Evolutionary conservation across 1,140 invertebrate species (phyloP).

Genomic region (Drosophila sulfurigaster): DNA sequence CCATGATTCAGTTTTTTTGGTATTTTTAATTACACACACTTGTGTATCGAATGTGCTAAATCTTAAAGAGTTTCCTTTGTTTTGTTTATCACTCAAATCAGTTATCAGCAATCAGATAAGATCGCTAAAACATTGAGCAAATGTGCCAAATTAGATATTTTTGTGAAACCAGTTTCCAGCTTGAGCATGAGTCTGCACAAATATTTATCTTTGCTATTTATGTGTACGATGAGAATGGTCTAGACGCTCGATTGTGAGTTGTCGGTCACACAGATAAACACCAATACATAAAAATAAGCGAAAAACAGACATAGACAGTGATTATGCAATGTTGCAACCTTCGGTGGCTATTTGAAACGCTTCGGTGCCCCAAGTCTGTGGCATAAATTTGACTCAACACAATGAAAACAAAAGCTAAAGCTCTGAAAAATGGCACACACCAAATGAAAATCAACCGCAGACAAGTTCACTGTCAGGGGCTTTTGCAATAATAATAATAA

Average conservation of each 20-base stretch:
- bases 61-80: not conserved
- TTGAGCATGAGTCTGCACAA: not conserved
- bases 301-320: not conserved
- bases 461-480: constrained; percentile 73
- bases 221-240: not conserved
- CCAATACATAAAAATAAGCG: too few relatives aligned
- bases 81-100: constrained; percentile 14
- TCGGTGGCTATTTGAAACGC: constrained; percentile 34
- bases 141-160: constrained; percentile 22
- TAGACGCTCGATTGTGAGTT: constrained; percentile 5
- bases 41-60: constrained; percentile 2
- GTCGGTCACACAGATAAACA: constrained; percentile 1
- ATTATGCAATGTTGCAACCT: constrained; percentile 42
- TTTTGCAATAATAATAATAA: constrained; percentile 16
- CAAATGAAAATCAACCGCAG: constrained; percentile 27
- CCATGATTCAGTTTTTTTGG: constrained; percentile 19
- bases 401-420: constrained; percentile 15
- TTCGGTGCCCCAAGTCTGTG: constrained; percentile 32
- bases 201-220: not conserved
- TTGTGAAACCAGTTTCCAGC: constrained; percentile 19
- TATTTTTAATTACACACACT: not conserved
- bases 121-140: constrained; percentile 18
- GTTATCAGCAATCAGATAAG: constrained; percentile 12
- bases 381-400: constrained; percentile 31
- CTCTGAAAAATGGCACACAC: constrained; percentile 17